Evolutionary conservation across 1,140 invertebrate species (phyloP).

Genomic region (Drosophila tristis): DNA sequence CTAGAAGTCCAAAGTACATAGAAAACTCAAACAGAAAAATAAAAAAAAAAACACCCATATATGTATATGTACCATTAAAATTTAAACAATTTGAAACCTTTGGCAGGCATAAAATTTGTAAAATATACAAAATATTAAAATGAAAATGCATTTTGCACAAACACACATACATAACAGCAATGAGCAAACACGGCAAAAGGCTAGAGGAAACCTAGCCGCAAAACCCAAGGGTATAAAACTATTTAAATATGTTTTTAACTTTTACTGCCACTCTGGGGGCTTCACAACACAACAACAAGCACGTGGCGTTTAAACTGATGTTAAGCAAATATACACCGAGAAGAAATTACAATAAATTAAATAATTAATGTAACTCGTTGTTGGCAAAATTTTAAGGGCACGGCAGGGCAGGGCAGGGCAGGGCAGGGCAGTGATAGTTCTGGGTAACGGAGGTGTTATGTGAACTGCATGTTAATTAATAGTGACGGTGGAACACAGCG

Average conservation of each 20-base stretch:
- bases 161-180: too few species aligned
- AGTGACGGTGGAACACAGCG: slow-evolving; percentile 38
- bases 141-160: too few species aligned
- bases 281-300: slow-evolving; percentile 2
- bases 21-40: too few species aligned
- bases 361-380: slow-evolving; percentile 53
- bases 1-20: too few species aligned
- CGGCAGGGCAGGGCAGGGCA: too few species aligned
- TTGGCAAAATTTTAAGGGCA: slow-evolving; percentile 21
- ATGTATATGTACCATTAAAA: too few species aligned
- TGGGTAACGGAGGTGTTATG: not conserved
- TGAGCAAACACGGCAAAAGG: too few species aligned
- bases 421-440: not conserved
- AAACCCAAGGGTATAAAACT: slow-evolving; percentile 6
- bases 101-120: too few species aligned
- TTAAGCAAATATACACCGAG: slow-evolving; percentile 31
- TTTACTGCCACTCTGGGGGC: slow-evolving; percentile 43
- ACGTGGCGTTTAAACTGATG: slow-evolving; percentile 33
- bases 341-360: slow-evolving; percentile 54
- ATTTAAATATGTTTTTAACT: slow-evolving; percentile 58
- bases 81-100: too few species aligned
- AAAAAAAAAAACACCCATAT: too few species aligned
- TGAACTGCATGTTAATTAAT: slow-evolving; percentile 70
- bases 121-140: too few species aligned
- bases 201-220: too few species aligned